Evolutionary conservation across 2,113 vertebrate genomes (phyloP), one percentile per base, ranked within the genome.

Genomic region (Pseudolaguvia tuberculata): DNA sequence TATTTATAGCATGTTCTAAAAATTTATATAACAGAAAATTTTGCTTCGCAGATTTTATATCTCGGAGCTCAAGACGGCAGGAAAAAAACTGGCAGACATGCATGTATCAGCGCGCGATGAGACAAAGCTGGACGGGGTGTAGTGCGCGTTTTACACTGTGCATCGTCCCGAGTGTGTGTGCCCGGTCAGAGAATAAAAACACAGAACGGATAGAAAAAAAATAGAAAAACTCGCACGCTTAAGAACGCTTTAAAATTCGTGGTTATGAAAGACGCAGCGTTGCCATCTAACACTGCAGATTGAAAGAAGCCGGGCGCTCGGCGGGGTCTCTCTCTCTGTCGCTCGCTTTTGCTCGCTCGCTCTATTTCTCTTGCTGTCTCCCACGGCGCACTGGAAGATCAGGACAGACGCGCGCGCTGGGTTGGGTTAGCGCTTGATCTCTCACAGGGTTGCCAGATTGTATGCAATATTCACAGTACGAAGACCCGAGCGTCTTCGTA

Each of bases 261-360:
- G 8, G 51, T 52, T 68, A 72, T 73, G 69, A 75, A 78, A 79
- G 78, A 75, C 59, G 82, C 85, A 70, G 73, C 14, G 70, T 67
- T 58, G 73, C 88, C 90, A 87, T 85, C 88, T 90, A 90, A 91
- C 85, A 89, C 86, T 84, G 52, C 86, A 85, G 86, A 83, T 80
- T 82, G 84, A 83, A 81, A 61, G 78, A 81, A 81, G 78, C 78
- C 84, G 88, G 85, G 80, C 42, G 81, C 89, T 83, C 89, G 59
- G 84, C 84, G 78, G 89, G 89, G 84, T n/a, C 27, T n/a, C 17
- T 35, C 58, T 13, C 58, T 61, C 58, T 35, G 9, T 35, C 58
- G 18, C 17, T 0, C 27, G 11, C 29, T 31, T 20, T 20, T 4
- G 14, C 29, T 27, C 21, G 12, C 39, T 45, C 15, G 17, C 23